These are phyloP conservation scores for Spheniscus mendiculus DNA, from an alignment of 2,113 vertebrate species.

Conservation along the genomic window DNA sequence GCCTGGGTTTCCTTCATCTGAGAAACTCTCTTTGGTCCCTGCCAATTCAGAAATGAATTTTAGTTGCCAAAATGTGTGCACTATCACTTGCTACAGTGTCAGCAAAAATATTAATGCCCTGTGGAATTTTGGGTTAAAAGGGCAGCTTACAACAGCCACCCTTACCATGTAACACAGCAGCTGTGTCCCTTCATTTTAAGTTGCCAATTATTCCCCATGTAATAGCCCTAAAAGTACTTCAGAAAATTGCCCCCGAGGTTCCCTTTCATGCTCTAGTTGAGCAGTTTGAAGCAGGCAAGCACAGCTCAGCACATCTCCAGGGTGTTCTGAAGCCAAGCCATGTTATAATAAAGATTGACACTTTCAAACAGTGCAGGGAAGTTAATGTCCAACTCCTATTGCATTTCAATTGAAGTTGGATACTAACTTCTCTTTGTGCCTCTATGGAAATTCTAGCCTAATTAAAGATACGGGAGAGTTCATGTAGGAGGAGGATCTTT, in stretches of 20 bases:
- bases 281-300: slow-evolving; percentile 1
- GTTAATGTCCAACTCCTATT: not conserved
- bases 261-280: slow-evolving; percentile 12
- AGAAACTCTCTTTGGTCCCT: not conserved
- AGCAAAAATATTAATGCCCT: not conserved
- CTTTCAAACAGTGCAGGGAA: not conserved
- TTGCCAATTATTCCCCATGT: not conserved
- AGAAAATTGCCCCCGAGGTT: not conserved
- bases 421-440: not conserved
- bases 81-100: not conserved
- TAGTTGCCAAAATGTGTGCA: not conserved
- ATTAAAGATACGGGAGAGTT: not conserved
- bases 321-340: not conserved
- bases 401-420: slow-evolving; percentile 12
- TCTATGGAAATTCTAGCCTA: slow-evolving; percentile 16
- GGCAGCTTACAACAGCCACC: not conserved
- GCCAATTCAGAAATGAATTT: not conserved
- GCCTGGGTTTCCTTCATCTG: not conserved
- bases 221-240: slow-evolving; percentile 2
- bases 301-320: slow-evolving; percentile 13
- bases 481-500: not conserved
- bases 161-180: not conserved
- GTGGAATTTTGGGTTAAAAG: not conserved
- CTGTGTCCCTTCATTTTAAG: not conserved
- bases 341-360: slow-evolving; percentile 28